Evolutionary conservation across 2,113 vertebrate genomes (phyloP), one percentile per base, ranked within the genome.

Genomic region (Crotalus tigris): DNA sequence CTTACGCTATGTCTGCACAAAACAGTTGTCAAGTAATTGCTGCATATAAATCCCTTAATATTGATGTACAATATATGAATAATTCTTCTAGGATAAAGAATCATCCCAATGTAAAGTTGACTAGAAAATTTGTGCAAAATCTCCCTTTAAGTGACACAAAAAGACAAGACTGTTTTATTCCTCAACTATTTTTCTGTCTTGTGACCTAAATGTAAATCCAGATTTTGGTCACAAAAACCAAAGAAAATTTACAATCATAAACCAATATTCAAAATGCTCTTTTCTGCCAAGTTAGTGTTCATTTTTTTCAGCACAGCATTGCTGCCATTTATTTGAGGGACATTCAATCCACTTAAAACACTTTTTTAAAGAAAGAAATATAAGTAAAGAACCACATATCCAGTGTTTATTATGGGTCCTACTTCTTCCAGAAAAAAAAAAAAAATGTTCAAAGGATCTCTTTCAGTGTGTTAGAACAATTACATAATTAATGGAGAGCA

Each of bases 401-500:
- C 29, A 69, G 49, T 75, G 29, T 90, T 29, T 90, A 21, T 90
- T 33, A n/a, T 51, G 46, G 12, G 5, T 26, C 33, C 8, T 94
- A 94, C 92, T 19, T 81, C n/a, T 39, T 39, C n/a, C 33, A 81
- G 69, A n/a, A 29, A 29, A 33, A 39, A 29, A 29, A 33, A 39
- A 33, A 19, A 39, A 1, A n/a, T 39, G 69, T 39, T 39, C 69
- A 39, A 39, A 39, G 15, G 7, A 81, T 49, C 51, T 53, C 81
- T 91, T 39, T 1, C 87, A 61, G 6, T 7, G 19, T 87, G 15
- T 51, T 87, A 54, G 17, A 24, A 54, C 93, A 88, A 96, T 91
- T 57, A 92, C 64, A 49, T 88, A 94, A 94, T 94, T 81, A 95
- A 93, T 23, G 1, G 4, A 0, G 26, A 95, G 29, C 26, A 61